These are phyloP conservation scores for Potorous gilbertii DNA, from an alignment of 2,797 vertebrate genomes.

Conservation along the genomic window DNA sequence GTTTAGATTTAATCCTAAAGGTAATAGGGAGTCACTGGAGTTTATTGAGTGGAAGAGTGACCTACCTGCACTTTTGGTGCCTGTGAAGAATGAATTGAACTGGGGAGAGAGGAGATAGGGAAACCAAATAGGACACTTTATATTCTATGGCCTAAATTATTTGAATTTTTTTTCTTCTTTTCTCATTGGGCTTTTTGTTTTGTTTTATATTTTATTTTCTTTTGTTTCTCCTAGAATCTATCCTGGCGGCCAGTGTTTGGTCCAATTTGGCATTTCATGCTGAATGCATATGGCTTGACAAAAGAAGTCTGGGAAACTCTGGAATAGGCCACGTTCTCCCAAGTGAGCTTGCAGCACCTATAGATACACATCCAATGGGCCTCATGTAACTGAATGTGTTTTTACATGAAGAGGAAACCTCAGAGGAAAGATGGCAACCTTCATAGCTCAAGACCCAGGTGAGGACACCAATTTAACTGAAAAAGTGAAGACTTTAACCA, in stretches of 20 bases:
- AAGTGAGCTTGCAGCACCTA: background rate
- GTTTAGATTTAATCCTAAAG: background rate
- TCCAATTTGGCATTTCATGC: background rate
- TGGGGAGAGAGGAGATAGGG: too few species aligned
- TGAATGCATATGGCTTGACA: background rate
- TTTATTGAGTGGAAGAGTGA: background rate
- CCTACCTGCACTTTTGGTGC: background rate
- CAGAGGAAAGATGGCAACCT: background rate
- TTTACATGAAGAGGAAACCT: background rate
- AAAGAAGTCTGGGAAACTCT: constrained; percentile 10
- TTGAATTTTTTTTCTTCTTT: background rate
- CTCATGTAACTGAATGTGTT: background rate
- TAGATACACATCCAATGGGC: background rate
- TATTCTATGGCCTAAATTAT: background rate
- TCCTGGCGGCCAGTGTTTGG: background rate
- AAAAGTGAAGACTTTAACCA: background rate
- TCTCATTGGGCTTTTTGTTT: background rate
- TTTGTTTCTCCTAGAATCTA: background rate
- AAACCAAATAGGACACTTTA: background rate
- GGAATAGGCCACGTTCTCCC: background rate
- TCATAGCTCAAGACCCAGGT: background rate
- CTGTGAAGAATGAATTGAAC: background rate
- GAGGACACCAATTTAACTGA: background rate
- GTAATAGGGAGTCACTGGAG: background rate
- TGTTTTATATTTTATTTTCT: constrained; percentile 6